phyloP scores from a whole-genome alignment of 1,140 invertebrate species.

The Linepithema humile region DNA sequence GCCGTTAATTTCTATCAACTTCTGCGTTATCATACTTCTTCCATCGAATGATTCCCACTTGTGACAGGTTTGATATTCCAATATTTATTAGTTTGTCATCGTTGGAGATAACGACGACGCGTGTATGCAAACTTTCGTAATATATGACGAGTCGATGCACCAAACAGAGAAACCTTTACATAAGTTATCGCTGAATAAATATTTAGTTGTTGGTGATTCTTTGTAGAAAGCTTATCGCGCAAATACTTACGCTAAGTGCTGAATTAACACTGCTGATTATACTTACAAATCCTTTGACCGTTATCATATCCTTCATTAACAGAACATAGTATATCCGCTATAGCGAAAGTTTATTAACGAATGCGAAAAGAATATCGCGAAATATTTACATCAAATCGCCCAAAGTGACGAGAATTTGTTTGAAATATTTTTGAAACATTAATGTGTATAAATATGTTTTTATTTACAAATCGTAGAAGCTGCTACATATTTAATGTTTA shows the following conservation, averaged over 20 bases:
- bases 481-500: background rate
- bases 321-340: background rate
- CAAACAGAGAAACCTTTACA: background rate
- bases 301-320: background rate
- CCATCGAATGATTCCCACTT: background rate
- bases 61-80: background rate
- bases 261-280: background rate
- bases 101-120: background rate
- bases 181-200: conserved; percentile 36
- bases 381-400: too few species aligned
- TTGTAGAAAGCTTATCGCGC: background rate
- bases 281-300: background rate
- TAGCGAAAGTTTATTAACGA: too few species aligned
- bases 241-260: conserved; percentile 10
- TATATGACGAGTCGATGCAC: background rate
- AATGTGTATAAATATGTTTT: too few species aligned
- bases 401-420: too few species aligned
- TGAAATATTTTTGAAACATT: too few species aligned
- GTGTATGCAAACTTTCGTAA: background rate
- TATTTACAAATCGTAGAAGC: background rate
- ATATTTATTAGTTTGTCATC: background rate
- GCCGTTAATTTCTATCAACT: background rate
- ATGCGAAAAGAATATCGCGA: too few species aligned
- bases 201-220: background rate
- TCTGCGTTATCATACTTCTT: background rate